A percentile compares a stretch with the other conserved stretches of the same genome.
Conservation (phyloP, 2,888 invertebrate species). For the Anaspis maculata region DNA sequence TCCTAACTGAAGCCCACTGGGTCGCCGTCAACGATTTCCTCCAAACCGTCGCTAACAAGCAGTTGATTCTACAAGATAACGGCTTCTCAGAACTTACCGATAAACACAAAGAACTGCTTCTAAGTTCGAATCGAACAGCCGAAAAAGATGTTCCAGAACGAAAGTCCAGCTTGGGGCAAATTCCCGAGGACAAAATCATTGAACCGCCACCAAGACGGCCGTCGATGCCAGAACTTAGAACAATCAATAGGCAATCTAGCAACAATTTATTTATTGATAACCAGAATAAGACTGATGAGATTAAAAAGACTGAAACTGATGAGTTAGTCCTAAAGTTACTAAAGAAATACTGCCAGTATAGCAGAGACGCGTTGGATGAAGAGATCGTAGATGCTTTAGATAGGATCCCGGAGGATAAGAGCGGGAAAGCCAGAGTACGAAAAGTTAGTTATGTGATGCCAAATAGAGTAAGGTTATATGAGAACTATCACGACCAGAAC, state of each 20-base stretch:
- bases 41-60: slow-evolving; percentile 55
- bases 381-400: slow-evolving; percentile 39
- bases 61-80: slow-evolving; percentile 49
- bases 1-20: slow-evolving; percentile 57
- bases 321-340: slow-evolving; percentile 39
- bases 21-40: slow-evolving; percentile 58
- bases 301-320: slow-evolving; percentile 26
- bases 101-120: slow-evolving; percentile 29
- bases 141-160: slow-evolving; percentile 22
- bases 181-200: slow-evolving; percentile 31
- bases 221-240: slow-evolving; percentile 33
- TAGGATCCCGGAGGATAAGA: slow-evolving; percentile 14
- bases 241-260: slow-evolving; percentile 30
- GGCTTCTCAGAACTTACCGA: slow-evolving; percentile 40
- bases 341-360: slow-evolving; percentile 42
- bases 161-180: slow-evolving; percentile 31
- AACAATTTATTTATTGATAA: slow-evolving; percentile 40
- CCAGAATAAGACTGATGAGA: slow-evolving; percentile 18
- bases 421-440: slow-evolving; percentile 21
- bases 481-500: slow-evolving; percentile 35
- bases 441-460: slow-evolving; percentile 36
- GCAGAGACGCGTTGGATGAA: slow-evolving; percentile 35
- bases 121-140: slow-evolving; percentile 21
- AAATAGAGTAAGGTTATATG: slow-evolving; percentile 37
- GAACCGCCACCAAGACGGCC: slow-evolving; percentile 28